phyloP scores from a whole-genome alignment of 2,888 invertebrate genomes.

The Agrenia bidenticulata region DNA sequence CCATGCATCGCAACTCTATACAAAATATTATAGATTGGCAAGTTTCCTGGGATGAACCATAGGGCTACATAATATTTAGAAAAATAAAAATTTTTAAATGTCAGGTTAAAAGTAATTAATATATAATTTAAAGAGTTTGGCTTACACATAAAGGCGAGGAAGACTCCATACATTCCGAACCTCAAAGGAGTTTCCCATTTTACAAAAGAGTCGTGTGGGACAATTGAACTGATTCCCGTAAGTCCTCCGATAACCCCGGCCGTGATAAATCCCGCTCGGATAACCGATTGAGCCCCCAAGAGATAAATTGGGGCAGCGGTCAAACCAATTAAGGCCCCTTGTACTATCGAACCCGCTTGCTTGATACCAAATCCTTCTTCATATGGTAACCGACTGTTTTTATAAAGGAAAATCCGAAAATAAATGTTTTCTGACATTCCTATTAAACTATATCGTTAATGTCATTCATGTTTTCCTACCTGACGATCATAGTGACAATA shows the following conservation, averaged over 20 bases:
- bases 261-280: slow-evolving; percentile 28
- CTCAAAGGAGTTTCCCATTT: slow-evolving; percentile 19
- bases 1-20: slow-evolving; percentile 38
- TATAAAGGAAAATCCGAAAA: neutral
- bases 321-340: slow-evolving; percentile 23
- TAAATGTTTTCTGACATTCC: neutral
- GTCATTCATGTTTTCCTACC: neutral
- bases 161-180: slow-evolving; percentile 21
- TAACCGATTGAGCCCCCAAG: slow-evolving; percentile 26
- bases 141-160: slow-evolving; percentile 31
- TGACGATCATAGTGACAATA: slow-evolving; percentile 25
- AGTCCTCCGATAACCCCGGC: slow-evolving; percentile 25
- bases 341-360: slow-evolving; percentile 22
- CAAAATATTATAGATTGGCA: slow-evolving; percentile 13
- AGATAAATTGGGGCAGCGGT: slow-evolving; percentile 34
- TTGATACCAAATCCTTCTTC: slow-evolving; percentile 26
- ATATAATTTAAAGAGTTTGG: neutral
- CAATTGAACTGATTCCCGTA: slow-evolving; percentile 10
- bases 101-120: neutral
- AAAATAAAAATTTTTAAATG: neutral
- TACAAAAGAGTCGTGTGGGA: slow-evolving; percentile 19
- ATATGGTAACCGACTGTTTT: slow-evolving; percentile 14
- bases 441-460: no score
- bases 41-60: slow-evolving; percentile 5
- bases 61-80: slow-evolving; percentile 2